Evolutionary conservation across 2,888 invertebrate species (phyloP), one percentile per base, ranked within the genome.

Genomic region (Pycnomerus fuliginosus): DNA sequence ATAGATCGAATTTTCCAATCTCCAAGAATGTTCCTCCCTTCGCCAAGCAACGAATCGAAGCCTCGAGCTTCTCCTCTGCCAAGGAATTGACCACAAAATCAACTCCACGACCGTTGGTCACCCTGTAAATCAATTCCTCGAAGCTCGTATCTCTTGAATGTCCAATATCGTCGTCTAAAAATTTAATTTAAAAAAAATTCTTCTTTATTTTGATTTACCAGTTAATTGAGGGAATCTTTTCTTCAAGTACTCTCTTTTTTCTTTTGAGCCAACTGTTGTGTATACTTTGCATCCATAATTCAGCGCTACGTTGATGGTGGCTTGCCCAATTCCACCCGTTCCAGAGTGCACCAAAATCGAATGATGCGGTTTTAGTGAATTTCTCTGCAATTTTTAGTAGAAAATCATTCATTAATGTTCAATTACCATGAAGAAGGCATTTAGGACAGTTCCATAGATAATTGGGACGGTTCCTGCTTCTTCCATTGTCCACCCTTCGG

Each of bases 71-170:
- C 29, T 95, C 94, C 61, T 90, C 93, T 1, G 94, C 82, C 31
- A 96, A 73, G 0, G 92, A 93, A 70, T 96, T 97, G 7, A 91
- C 72, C 10, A 96, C 87, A 42, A 94, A 73, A 71, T 97, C 90
- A 4, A 96, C 95, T 22, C 96, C 95, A 55, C 78, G 77, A 8
- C 96, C 95, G 4, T 85, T 77, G 0, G 96, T 96, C 60, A 83
- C 80, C 29, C 76, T 76, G 56, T 85, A 77, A 38, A 98, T 79
- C 80, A 94, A 84, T 52, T 83, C 80, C 68, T 96, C 95, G 69
- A 98, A 98, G 1, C 85, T 83, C 0, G 83, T 79, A 65, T 93
- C 87, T 58, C 91, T 81, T 4, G 95, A 91, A 70, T 92, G 54
- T 3, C 60, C 60, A 12, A 61, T 60, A 25, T 57, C 39, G 2